Base-by-base conservation (phyloP, 2,797 vertebrate species). In the Lacerta bilineata region DNA sequence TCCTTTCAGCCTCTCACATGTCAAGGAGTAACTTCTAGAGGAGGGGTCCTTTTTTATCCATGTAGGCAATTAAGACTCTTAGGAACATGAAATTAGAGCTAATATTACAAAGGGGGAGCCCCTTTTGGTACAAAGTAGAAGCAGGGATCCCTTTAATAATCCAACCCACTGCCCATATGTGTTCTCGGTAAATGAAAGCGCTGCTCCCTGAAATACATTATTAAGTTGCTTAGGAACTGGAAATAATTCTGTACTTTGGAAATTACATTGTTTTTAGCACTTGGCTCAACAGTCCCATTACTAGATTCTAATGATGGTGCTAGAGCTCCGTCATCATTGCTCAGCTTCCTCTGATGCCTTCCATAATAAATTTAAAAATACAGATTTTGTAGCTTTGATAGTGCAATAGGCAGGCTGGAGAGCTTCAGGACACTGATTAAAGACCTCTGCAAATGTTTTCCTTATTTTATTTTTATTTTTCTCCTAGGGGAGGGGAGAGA, bases 181-280 rank as follows among this genome's bases (percentile, higher is more conserved):
- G 69, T 55, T 3, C 81, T 88, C 81, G 71, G 74, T 68, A 41
- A 72, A 84, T 17, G 68, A 79, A 71, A 61, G 33, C 20, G 8
- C 66, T 88, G 68, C 1, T 79, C n/a, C 78, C 46, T 92, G 33
- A 43, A 86, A 0, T 36, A 74, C 55, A 83, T 88, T 87, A 74
- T 39, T 36, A 79, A 68, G 4, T 88, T 29, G 33, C 46, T 87
- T 71, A 94, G 55, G 39, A 83, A 78, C 83, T 3, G 9, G 18
- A 55, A 93, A 18, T 43, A 41, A 39, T 69, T 83, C 20, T 2
- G 59, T 83, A 88, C 66, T 69, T 79, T 64, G 80, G 17, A 83
- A 94, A 83, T 84, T 2, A 0, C 6, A 1, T 25, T 82, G 8
- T 88, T 94, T 92, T 90, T 55, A 85, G 61, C 46, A 36, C 59